These are phyloP conservation scores for Sebastes baramenuke DNA, from an alignment of 2,797 vertebrate genomes.

Conservation along the genomic window DNA sequence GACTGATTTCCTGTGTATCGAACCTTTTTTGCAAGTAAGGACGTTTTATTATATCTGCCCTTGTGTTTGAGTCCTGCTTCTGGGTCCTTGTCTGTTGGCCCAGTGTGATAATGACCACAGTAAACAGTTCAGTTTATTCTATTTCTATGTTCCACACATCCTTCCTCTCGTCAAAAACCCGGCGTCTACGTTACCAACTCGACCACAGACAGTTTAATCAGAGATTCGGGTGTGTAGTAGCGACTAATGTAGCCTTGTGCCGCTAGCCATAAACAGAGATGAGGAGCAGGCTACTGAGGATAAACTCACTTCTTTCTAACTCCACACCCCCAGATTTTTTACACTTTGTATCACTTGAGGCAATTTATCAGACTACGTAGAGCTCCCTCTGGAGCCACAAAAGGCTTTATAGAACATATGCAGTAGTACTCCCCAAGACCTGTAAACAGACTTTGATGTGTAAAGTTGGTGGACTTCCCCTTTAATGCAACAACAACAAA, in stretches of 20 bases:
- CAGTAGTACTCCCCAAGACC: background rate
- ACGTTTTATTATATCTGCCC: no score
- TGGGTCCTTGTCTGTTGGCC: no score
- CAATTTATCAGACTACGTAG: background rate
- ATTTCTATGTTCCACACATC: no score
- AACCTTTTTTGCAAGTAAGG: no score
- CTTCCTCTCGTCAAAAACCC: no score
- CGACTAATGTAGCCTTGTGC: background rate
- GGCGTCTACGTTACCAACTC: no score
- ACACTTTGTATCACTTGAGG: background rate
- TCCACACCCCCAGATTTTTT: background rate
- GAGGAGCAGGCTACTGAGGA: background rate
- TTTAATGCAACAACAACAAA: background rate
- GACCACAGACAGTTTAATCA: no score
- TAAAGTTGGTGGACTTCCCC: background rate
- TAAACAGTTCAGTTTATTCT: no score
- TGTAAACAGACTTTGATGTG: background rate
- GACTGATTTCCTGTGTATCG: no score
- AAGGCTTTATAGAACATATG: background rate
- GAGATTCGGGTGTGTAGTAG: no score
- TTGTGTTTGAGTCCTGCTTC: no score
- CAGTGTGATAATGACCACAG: no score
- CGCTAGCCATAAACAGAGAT: background rate
- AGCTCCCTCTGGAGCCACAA: background rate
- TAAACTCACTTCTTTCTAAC: background rate